Percentiles rank a stretch among this genome's conserved stretches.
phyloP scores from a whole-genome alignment of 2,888 invertebrate species.

The Adelognathus sp. region DNA sequence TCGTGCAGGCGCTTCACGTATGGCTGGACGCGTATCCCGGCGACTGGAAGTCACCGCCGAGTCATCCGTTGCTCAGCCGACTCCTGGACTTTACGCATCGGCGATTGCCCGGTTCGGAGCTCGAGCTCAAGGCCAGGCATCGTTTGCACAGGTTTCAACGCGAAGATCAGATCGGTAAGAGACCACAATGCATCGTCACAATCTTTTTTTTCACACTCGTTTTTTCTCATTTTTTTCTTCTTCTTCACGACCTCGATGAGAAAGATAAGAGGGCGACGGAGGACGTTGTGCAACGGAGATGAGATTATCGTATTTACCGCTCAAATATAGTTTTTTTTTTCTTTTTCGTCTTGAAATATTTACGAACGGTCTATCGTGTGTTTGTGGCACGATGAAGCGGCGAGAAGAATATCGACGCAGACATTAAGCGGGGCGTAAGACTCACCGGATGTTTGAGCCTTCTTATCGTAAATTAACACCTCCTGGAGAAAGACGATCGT shows the following conservation, averaged over 20 bases:
- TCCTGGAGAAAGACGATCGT: not conserved
- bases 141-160: slow-evolving; percentile 89
- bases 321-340: not conserved
- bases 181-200: not conserved
- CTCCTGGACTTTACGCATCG: slow-evolving; percentile 93
- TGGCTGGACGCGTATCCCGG: slow-evolving; percentile 99
- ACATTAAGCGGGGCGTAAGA: not conserved
- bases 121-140: slow-evolving; percentile 89
- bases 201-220: not conserved
- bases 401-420: not conserved
- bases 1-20: slow-evolving; percentile 95
- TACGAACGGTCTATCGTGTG: not conserved
- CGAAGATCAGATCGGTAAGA: slow-evolving; percentile 80
- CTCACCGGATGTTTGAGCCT: slow-evolving; percentile 51
- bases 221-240: not conserved
- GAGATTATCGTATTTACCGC: not conserved
- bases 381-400: slow-evolving; percentile 4
- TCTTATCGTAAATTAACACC: slow-evolving; percentile 57
- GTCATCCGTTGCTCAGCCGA: slow-evolving; percentile 90
- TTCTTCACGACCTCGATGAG: not conserved
- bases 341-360: slow-evolving; percentile 5
- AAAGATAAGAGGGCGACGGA: not conserved
- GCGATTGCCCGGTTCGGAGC: slow-evolving; percentile 91
- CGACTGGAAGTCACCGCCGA: slow-evolving; percentile 92
- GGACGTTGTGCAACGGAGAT: not conserved